Evolutionary conservation across 2,113 vertebrate species (phyloP).

Genomic region (Dromas ardeola): DNA sequence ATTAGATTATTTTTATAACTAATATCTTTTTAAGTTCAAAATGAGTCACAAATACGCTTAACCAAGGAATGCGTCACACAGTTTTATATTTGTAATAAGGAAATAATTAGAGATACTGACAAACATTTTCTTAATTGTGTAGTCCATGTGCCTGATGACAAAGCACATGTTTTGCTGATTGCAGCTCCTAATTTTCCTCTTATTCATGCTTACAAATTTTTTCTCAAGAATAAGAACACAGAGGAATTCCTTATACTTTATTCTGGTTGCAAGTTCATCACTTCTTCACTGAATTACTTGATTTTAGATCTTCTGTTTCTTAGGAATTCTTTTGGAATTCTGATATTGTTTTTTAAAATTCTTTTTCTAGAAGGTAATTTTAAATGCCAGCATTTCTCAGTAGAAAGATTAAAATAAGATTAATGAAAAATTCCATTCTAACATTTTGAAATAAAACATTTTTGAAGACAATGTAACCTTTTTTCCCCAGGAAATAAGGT

Average conservation of each 20-base stretch:
- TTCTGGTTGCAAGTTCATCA: neutral
- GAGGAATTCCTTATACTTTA: neutral
- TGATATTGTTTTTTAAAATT: neutral
- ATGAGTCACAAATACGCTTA: neutral
- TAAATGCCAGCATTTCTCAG: neutral
- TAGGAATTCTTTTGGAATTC: neutral
- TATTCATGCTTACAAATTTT: neutral
- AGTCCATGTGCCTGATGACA: neutral
- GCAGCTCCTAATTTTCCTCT: neutral
- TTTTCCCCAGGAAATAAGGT: neutral
- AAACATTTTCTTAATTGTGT: neutral
- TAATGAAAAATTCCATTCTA: neutral
- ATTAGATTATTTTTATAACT: neutral
- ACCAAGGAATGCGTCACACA: neutral
- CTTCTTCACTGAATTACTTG: neutral
- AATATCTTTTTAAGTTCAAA: neutral
- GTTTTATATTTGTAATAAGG: neutral
- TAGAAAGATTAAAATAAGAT: neutral
- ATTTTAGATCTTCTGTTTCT: neutral
- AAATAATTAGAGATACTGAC: neutral
- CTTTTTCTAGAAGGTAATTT: neutral
- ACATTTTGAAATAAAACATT: neutral
- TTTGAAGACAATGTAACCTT: neutral
- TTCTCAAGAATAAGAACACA: neutral
- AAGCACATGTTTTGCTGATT: neutral